Evolutionary conservation across 1,140 invertebrate species (phyloP), one percentile per base, ranked within the genome.

Genomic region (Polypedilum vanderplanki): DNA sequence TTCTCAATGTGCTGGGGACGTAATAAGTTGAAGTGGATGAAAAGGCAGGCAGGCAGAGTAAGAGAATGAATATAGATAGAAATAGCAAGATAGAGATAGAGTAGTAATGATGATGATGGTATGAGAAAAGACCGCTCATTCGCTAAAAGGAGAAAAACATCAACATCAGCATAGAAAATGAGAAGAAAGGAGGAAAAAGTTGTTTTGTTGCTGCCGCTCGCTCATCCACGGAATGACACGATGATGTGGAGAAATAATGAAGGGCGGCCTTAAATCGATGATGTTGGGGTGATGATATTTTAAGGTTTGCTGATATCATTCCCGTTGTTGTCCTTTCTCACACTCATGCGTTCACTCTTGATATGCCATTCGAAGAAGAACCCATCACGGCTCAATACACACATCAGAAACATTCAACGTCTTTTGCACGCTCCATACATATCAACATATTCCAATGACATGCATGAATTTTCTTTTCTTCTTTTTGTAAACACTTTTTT

Each of bases 371-470:
- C 9, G 65, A 70, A 70, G 17, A 70, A 70, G 18, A 18, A 70
- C 65, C 65, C 65, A 70, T 70, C 65, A 70, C 20, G 18, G 65
- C 65, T 70, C 65, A 70, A 70, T 70, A 70, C 65, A 70, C 65
- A 70, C 65, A 70, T 70, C 65, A 70, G 8, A 70, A 70, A 70
- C 65, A 70, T 70, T 22, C 65, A 70, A 33, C 24, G 5, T 33
- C 24, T 33, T 33, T 3, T 70, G 65, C 65, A 70, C 18, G 65
- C 17, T 18, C 17, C 10, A 70, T 70, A 18, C 20, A 9, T 22
- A 18, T 70, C 17, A 70, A 22, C 65, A 70, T 22, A 5, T 22
- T 9, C 20, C 65, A 9, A 20, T 22, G 8, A 70, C 65, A 70
- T 70, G 20, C 15, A 18, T 22, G 7, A 8, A 18, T 20, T 67